These are phyloP conservation scores for Phania funesta DNA, from an alignment of 2,888 invertebrate genomes.

Conservation along the genomic window DNA sequence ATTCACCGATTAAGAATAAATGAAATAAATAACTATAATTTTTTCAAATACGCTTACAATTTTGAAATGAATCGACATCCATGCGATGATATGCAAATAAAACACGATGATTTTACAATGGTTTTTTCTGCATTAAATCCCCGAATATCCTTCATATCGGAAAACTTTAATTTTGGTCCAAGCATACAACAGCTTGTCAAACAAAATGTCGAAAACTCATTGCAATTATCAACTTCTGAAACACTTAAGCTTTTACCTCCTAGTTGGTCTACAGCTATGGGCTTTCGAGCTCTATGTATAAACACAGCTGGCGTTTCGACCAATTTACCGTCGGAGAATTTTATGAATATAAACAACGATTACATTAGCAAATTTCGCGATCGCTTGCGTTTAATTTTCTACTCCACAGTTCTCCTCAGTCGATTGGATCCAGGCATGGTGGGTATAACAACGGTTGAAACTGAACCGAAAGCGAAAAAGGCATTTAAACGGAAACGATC, in stretches of 20 bases:
- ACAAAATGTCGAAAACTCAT: not conserved
- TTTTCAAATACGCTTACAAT: conserved; percentile 77
- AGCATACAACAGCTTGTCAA: conserved; percentile 16
- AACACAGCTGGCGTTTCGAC: conserved; percentile 52
- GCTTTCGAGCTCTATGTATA: conserved; percentile 76
- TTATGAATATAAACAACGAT: not conserved
- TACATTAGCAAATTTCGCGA: conserved; percentile 72
- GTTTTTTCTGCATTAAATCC: conserved; percentile 45
- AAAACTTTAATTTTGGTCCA: conserved; percentile 17
- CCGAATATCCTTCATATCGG: not conserved
- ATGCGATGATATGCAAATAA: conserved; percentile 38
- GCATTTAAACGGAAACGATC: conserved; percentile 10
- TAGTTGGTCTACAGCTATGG: conserved; percentile 76
- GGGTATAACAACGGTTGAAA: conserved; percentile 22
- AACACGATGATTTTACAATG: conserved; percentile 14
- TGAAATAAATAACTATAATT: conserved; percentile 71
- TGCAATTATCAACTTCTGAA: not conserved
- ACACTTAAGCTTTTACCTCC: conserved; percentile 70
- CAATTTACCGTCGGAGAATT: not conserved
- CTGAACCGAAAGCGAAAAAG: not conserved
- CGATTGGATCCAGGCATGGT: conserved; percentile 71
- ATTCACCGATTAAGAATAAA: conserved; percentile 62
- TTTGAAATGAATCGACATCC: conserved; percentile 69
- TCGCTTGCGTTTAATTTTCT: conserved; percentile 74
- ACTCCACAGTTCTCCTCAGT: conserved; percentile 74